phyloP scores from a whole-genome alignment of 1,140 invertebrate species.

The Rhynchophorus ferrugineus region DNA sequence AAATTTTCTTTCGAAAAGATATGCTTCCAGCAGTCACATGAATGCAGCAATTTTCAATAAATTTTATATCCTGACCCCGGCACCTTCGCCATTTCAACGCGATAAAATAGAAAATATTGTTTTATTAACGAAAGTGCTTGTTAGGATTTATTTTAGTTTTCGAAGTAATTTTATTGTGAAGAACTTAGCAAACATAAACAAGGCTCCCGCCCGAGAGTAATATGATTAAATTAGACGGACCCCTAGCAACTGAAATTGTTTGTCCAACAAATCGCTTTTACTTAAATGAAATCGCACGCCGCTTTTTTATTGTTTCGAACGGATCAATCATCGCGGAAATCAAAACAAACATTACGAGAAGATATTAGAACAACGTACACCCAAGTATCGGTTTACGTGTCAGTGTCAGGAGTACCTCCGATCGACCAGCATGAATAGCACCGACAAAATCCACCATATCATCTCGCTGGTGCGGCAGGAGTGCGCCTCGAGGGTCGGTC shows the following conservation, averaged over 20 bases:
- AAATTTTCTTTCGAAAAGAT: too few relatives aligned
- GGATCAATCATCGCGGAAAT: neutral
- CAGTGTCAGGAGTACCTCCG: constrained; percentile 9
- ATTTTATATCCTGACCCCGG: too few relatives aligned
- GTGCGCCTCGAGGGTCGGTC: neutral
- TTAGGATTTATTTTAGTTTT: too few relatives aligned
- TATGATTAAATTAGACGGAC: neutral
- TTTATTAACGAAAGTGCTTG: too few relatives aligned
- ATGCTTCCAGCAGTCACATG: too few relatives aligned
- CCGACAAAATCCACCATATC: neutral
- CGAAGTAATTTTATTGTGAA: too few relatives aligned
- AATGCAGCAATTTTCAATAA: too few relatives aligned
- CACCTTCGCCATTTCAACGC: too few relatives aligned
- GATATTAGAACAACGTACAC: constrained; percentile 25
- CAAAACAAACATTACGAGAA: neutral
- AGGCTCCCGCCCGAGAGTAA: too few relatives aligned
- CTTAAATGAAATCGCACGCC: neutral
- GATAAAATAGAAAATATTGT: too few relatives aligned
- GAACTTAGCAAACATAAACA: too few relatives aligned
- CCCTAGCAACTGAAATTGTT: neutral
- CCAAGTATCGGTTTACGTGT: constrained; percentile 14
- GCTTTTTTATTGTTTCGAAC: neutral
- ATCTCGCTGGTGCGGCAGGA: neutral
- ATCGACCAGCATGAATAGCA: constrained; percentile 5
- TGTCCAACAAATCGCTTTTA: neutral